These are phyloP conservation scores for Acridotheres tristis DNA, from an alignment of 2,797 vertebrate species.

Conservation along the genomic window DNA sequence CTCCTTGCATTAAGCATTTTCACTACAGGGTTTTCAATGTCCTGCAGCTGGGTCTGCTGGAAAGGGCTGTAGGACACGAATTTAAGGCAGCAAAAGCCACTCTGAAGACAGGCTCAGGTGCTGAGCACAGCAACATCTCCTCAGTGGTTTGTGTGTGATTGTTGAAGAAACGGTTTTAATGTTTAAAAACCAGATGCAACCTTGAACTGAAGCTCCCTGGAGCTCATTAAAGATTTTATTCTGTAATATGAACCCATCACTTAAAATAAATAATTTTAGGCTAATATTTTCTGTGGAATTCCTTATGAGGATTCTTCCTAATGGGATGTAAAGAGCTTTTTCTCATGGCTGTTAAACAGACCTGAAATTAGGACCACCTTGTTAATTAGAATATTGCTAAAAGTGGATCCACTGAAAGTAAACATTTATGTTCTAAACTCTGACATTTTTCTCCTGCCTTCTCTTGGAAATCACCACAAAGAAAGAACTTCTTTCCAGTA, in stretches of 20 bases:
- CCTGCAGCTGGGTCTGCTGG: slow-evolving; percentile 1
- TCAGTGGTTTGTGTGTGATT: background rate
- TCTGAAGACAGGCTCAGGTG: background rate
- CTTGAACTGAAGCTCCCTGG: background rate
- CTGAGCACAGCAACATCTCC: background rate
- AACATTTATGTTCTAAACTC: background rate
- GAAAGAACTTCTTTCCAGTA: background rate
- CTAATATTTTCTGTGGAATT: background rate
- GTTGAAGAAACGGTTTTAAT: background rate
- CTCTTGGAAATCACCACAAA: background rate
- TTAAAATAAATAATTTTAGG: background rate
- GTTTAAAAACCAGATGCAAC: background rate
- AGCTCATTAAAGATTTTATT: background rate
- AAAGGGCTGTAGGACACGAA: background rate
- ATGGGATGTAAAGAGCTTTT: background rate
- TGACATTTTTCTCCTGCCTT: background rate
- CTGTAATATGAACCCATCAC: background rate
- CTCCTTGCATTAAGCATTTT: background rate
- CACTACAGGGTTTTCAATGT: background rate
- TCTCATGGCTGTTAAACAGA: background rate
- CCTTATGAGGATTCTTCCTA: background rate
- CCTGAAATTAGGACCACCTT: background rate
- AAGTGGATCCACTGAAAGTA: background rate
- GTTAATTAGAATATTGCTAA: background rate
- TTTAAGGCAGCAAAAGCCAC: background rate